Conservation (phyloP, 2,888 invertebrate genomes). For the Pristionchus fissidentatus region DNA sequence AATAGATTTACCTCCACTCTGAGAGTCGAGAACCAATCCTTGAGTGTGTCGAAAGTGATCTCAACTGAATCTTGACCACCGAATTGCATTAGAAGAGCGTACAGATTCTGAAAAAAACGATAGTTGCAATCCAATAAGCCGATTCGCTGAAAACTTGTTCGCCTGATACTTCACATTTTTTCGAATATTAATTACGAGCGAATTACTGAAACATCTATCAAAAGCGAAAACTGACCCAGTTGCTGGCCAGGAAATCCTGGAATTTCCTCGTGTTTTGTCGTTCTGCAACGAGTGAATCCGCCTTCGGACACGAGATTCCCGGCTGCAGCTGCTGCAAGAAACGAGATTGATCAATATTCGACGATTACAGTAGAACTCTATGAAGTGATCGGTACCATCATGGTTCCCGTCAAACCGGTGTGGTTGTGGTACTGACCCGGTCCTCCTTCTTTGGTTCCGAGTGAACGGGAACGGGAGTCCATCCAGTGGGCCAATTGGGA, state of each 20-base stretch:
- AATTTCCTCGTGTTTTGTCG: background rate
- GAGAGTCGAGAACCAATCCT: slow-evolving; percentile 28
- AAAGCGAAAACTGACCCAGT: background rate
- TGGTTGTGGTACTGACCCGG: slow-evolving; percentile 7
- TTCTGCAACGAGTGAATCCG: background rate
- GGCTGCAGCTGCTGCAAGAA: slow-evolving; percentile 23
- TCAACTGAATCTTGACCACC: slow-evolving; percentile 12
- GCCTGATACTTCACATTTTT: no score
- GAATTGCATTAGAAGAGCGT: slow-evolving; percentile 16
- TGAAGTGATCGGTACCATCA: no score
- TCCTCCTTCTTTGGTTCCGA: slow-evolving; percentile 39
- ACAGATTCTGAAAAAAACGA: background rate
- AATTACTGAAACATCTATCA: no score
- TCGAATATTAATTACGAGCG: no score
- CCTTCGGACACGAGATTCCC: slow-evolving; percentile 22
- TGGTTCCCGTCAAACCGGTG: no score
- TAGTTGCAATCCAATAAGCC: background rate
- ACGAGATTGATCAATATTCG: background rate
- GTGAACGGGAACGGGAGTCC: slow-evolving; percentile 39
- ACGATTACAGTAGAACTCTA: background rate
- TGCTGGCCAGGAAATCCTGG: slow-evolving; percentile 41
- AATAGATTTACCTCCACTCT: slow-evolving; percentile 9
- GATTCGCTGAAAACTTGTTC: no score
- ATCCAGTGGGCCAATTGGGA: slow-evolving; percentile 33
- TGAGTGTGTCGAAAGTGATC: slow-evolving; percentile 7